Conservation (phyloP, 2,797 vertebrate species). For the Pipistrellus nathusii region DNA sequence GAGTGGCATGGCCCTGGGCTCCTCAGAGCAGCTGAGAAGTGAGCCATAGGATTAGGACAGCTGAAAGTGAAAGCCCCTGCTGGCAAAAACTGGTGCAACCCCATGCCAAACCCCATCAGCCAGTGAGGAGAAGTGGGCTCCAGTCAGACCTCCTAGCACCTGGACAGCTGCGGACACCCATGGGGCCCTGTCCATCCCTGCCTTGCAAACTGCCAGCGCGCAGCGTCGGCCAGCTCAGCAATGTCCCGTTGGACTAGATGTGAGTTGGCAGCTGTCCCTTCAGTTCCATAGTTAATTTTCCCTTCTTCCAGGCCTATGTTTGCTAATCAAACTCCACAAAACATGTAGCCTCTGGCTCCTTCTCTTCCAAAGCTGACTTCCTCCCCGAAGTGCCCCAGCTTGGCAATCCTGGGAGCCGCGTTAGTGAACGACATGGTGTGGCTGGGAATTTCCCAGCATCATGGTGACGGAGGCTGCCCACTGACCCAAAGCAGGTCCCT, state of each 20-base stretch:
- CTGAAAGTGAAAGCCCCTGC: neutral
- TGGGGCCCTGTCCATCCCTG: fast-evolving
- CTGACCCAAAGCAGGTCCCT: neutral
- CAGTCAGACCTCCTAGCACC: neutral
- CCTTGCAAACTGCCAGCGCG: neutral
- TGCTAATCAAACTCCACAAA: neutral
- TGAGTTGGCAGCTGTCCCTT: neutral
- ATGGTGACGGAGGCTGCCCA: neutral
- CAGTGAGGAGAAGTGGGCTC: neutral
- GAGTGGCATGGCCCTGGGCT: neutral
- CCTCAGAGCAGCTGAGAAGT: neutral
- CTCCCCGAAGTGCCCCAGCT: neutral
- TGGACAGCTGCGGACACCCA: neutral
- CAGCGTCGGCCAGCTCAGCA: neutral
- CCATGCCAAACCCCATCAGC: neutral
- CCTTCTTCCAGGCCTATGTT: neutral
- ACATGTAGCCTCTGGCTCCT: neutral
- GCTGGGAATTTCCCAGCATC: neutral
- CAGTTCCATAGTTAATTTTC: neutral
- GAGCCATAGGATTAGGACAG: neutral
- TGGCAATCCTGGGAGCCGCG: neutral
- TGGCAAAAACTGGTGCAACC: neutral
- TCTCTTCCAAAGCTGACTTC: neutral
- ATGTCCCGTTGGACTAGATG: neutral
- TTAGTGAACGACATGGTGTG: neutral